Percentiles rank a stretch among this genome's conserved stretches.
phyloP scores from a whole-genome alignment of 2,113 vertebrate species.

The Manacus vitellinus region DNA sequence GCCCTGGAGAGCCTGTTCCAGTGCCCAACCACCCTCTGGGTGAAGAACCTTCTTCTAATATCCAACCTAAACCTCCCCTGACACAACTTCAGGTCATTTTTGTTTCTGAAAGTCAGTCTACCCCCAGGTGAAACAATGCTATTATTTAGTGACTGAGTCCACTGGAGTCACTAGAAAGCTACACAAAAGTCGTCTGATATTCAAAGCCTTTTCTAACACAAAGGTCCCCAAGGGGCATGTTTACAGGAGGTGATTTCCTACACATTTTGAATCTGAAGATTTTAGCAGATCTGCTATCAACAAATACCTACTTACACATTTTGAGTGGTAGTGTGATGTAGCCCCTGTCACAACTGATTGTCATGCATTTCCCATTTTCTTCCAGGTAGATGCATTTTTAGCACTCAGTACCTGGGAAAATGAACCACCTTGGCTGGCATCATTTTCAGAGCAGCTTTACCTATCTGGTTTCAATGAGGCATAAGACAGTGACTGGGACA shows the following conservation, averaged over 20 bases:
- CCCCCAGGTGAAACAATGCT: background rate
- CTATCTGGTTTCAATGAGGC: background rate
- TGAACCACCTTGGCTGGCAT: background rate
- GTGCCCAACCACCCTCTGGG: background rate
- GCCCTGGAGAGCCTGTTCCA: background rate
- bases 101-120: background rate
- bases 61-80: background rate
- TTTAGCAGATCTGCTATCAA: background rate
- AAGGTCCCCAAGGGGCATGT: background rate
- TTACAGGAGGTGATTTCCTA: background rate
- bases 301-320: background rate
- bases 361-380: background rate
- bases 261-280: background rate
- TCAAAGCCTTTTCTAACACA: background rate
- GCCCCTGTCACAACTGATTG: background rate
- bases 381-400: background rate
- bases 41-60: background rate
- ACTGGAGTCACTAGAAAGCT: background rate
- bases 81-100: background rate
- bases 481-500: background rate
- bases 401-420: background rate
- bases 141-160: background rate
- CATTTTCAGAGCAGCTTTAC: background rate
- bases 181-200: background rate
- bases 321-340: background rate